phyloP scores from a whole-genome alignment of 2,113 vertebrate species.

The Myocastor coypus region DNA sequence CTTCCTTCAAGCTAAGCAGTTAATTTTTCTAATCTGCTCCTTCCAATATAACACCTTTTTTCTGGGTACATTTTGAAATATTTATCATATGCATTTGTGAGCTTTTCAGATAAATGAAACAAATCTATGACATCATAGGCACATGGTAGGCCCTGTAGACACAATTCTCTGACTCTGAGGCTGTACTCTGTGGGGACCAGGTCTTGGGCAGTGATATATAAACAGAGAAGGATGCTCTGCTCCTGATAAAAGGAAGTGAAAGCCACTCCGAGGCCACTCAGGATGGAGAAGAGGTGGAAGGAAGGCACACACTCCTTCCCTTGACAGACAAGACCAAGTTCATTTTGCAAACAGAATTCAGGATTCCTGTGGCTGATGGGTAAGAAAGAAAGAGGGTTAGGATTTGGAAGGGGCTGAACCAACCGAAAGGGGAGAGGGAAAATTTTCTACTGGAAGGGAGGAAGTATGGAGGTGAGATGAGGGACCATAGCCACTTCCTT shows the following conservation, averaged over 20 bases:
- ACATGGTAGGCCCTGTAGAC: background rate
- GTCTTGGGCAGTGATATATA: background rate
- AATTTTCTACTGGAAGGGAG: background rate
- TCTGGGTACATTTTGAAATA: background rate
- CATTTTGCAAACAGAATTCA: background rate
- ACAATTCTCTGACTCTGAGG: background rate
- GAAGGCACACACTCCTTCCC: background rate
- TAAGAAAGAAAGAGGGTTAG: background rate
- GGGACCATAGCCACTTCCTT: background rate
- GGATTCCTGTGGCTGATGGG: background rate
- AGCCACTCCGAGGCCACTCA: background rate
- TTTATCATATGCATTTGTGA: background rate
- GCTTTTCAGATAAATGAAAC: background rate
- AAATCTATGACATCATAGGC: background rate
- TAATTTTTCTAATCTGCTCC: slow-evolving; percentile 42
- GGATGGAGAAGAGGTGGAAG: background rate
- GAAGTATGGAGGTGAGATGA: background rate
- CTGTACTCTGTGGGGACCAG: background rate
- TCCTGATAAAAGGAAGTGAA: background rate
- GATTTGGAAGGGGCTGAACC: background rate
- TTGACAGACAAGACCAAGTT: background rate
- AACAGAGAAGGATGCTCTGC: background rate
- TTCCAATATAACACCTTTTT: background rate
- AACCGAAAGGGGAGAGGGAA: background rate
- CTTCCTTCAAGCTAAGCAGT: background rate